Evolutionary conservation across 1,140 invertebrate species (phyloP), one percentile per base, ranked within the genome.

Genomic region (Rhopalosiphum maidis): DNA sequence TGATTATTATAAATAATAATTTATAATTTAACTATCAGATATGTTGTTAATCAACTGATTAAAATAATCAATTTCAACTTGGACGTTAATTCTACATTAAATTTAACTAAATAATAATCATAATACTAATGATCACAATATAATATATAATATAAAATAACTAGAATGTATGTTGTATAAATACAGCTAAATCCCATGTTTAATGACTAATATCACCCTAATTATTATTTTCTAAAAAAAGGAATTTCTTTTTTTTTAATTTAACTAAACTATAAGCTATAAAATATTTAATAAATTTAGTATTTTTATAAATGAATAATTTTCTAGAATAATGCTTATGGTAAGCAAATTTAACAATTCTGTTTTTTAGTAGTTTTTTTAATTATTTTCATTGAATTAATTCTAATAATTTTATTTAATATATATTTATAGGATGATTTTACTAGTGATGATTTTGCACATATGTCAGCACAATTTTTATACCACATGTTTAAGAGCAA

Each of bases 401-500:
- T 88, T 48, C 3, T 48, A 48, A 51, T 88, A 90, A 51, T 90
- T 25, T n/a, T 89, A 89, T 94, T 85, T 43, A 30, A 35, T 83
- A n/a, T 91, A n/a, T 83, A 46, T 94, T 94, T 95, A 41, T 94
- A 97, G 97, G 97, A 98, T 95, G 98, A 99, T 95, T 97, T 99
- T 94, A 98, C 97, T 90, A 97, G 97, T 68, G 97, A 98, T 93
- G 98, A 99, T 95, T 99, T 99, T 96, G 97, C 97, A 83, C 97
- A 98, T 94, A 98, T 99, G 98, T 97, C 98, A 21, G 98, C 98
- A 8, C 97, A 98, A 0, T 95, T 99, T 37, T 95, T 99, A 30
- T 99, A 98, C 95, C 96, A 97, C 94, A 98, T 99, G 97, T 96
- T 99, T 93, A 99, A 99, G 95, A 96, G 96, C 90, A 99, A 99